Evolutionary conservation across 2,888 invertebrate genomes (phyloP).

Genomic region (Galerucella nymphaeae): DNA sequence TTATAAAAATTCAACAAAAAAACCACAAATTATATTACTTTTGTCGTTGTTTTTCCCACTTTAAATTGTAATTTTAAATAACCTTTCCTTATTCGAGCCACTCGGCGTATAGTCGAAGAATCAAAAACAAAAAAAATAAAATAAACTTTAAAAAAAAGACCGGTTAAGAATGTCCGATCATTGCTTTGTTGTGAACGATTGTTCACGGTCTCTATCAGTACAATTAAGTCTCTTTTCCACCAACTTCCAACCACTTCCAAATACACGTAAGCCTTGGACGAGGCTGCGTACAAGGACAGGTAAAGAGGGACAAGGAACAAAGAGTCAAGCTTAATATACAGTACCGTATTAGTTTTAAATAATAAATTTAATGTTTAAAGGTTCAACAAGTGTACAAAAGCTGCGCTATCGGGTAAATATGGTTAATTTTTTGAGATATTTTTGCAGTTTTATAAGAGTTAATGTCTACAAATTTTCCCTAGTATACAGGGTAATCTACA

Average conservation of each 20-base stretch:
- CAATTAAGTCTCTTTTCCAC: constrained; percentile 29
- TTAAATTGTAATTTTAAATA: too few relatives aligned
- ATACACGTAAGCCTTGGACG: constrained; percentile 39
- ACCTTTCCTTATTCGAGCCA: too few relatives aligned
- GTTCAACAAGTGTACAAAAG: too few relatives aligned
- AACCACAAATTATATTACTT: too few relatives aligned
- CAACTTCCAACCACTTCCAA: constrained; percentile 34
- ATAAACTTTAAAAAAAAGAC: constrained; percentile 8
- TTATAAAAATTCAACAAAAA: too few relatives aligned
- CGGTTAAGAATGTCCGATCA: constrained; percentile 14
- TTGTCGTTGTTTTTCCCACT: too few relatives aligned
- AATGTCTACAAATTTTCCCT: too few relatives aligned
- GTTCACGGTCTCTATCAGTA: constrained; percentile 29
- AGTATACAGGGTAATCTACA: too few relatives aligned
- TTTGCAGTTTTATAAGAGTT: not conserved
- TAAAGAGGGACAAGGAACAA: constrained; percentile 26
- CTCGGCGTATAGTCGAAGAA: not conserved
- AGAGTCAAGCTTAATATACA: constrained; percentile 25
- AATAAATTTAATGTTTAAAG: too few relatives aligned
- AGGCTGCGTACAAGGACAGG: constrained; percentile 43
- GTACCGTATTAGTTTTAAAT: constrained; percentile 25
- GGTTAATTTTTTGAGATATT: too few relatives aligned
- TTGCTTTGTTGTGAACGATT: constrained; percentile 25
- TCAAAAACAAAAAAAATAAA: not conserved
- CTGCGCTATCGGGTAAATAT: too few relatives aligned